A percentile compares a stretch with the other conserved stretches of the same genome.
Conservation (phyloP, 92 coral and sea anemone species). For the Parazoanthus darwini region DNA sequence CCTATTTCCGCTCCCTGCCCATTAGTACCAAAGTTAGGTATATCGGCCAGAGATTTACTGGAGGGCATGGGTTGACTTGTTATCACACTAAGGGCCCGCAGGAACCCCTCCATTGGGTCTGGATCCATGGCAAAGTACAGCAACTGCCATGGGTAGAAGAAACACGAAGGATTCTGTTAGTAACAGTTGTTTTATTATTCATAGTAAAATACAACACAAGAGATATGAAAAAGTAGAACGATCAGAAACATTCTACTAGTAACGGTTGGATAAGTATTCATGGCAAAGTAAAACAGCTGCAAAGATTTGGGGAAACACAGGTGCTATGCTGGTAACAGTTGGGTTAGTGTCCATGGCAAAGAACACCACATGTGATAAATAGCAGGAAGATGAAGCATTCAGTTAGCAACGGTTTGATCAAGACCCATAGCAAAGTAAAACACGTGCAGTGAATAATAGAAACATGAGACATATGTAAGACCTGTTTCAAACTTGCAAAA, state of each 20-base stretch:
- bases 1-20: too few species aligned
- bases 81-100: constrained; percentile 80
- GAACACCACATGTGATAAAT: not conserved
- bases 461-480: not conserved
- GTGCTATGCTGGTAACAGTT: too few species aligned
- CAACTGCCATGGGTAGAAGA: constrained; percentile 38
- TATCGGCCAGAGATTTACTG: constrained; percentile 57
- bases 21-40: constrained; percentile 53
- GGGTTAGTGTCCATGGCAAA: not conserved
- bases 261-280: too few species aligned
- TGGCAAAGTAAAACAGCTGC: too few species aligned
- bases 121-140: constrained; percentile 89
- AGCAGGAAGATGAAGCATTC: not conserved
- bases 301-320: too few species aligned
- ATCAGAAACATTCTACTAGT: too few species aligned
- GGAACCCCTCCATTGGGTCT: constrained; percentile 92
- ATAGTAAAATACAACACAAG: constrained; percentile 86
- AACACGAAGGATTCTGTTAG: not conserved
- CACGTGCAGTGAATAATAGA: not conserved
- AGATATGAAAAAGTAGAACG: not conserved
- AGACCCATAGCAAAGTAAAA: not conserved
- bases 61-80: constrained; percentile 87
- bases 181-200: constrained; percentile 69
- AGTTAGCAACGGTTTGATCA: too few species aligned
- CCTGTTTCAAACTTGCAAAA: too few species aligned